Base-by-base conservation (phyloP, 2,888 invertebrate genomes). In the Drosophila borborema region DNA sequence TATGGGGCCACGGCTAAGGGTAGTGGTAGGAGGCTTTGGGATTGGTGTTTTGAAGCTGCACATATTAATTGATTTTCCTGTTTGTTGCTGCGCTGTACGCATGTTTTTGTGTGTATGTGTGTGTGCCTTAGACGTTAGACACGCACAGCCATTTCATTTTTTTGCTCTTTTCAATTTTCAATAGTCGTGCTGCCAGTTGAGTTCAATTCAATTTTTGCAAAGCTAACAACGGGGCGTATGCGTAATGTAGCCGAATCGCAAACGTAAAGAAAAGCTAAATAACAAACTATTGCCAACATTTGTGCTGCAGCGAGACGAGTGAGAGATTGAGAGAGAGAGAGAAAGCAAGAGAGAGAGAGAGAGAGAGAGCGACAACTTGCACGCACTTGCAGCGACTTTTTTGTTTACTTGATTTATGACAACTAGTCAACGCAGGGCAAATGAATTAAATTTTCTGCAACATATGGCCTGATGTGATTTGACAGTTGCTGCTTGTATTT, bases 31-130 rank as follows among this genome's bases (percentile, higher is more conserved):
- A 9, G 28, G 23, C n/a, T 3, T 28, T 10, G 34, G 34, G 9
- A 34, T 34, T 34, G 28, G 48, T 28, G 28, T 28, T 28, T 28
- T 41, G 43, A 51, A 48, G 64, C 62, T 56, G 53, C 53, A 77
- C 66, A 72, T 80, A 80, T 79, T 79, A 79, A 79, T 79, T 79
- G 79, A 80, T 80, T 71, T 75, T 72, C 45, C 40, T 58, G 66
- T 67, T 75, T 72, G 69, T 31, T 55, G 48, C 49, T 53, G 67
- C n/a, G 43, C 43, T 43, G 8, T 10, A 2, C 18, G 18, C 8
- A 3, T 46, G 23, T 3, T 3, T 23, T n/a, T n/a, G n/a, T 43
- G 46, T 38, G 51, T 46, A 12, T 14, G 3, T 16, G 20, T 23
- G 28, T 38, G 20, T 36, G 41, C 34, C 9, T 36, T 34, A 38